phyloP scores from a whole-genome alignment of 2,113 vertebrate species.

The Siniperca knerii region DNA sequence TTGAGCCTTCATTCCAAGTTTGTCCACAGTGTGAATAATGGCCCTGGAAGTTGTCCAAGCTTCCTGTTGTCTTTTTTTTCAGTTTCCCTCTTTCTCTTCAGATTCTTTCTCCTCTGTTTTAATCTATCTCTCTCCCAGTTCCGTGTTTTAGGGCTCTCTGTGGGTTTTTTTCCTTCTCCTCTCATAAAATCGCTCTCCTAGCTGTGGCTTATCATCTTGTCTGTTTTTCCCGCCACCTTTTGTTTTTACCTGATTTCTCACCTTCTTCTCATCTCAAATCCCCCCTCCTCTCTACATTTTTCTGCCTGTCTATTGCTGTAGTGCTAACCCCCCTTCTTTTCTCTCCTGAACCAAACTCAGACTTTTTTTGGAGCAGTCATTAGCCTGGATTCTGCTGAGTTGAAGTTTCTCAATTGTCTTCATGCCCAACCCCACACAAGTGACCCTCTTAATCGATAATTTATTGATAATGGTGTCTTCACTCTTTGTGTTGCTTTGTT shows the following conservation, averaged over 20 bases:
- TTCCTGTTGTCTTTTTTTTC: neutral
- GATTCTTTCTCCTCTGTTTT: neutral
- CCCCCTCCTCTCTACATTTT: neutral
- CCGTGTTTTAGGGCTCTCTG: neutral
- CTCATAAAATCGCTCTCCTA: neutral
- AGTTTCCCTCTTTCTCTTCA: neutral
- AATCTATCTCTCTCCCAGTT: neutral
- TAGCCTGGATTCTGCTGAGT: neutral
- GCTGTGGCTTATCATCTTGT: neutral
- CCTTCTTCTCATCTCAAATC: neutral
- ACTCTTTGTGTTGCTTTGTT: neutral
- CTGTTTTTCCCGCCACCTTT: neutral
- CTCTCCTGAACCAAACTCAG: neutral
- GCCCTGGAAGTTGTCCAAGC: slow-evolving; percentile 40
- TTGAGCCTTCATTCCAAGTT: slow-evolving; percentile 44
- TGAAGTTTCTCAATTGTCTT: neutral
- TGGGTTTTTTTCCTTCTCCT: neutral
- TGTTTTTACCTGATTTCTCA: neutral
- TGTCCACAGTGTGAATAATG: slow-evolving; percentile 47
- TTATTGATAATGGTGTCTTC: neutral
- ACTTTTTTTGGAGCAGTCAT: neutral
- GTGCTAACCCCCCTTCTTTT: neutral
- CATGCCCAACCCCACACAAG: too few relatives aligned
- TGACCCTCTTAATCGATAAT: neutral
- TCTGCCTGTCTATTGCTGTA: neutral